Evolutionary conservation across 2,888 invertebrate species (phyloP).

Genomic region (Dichetophora obliterata): DNA sequence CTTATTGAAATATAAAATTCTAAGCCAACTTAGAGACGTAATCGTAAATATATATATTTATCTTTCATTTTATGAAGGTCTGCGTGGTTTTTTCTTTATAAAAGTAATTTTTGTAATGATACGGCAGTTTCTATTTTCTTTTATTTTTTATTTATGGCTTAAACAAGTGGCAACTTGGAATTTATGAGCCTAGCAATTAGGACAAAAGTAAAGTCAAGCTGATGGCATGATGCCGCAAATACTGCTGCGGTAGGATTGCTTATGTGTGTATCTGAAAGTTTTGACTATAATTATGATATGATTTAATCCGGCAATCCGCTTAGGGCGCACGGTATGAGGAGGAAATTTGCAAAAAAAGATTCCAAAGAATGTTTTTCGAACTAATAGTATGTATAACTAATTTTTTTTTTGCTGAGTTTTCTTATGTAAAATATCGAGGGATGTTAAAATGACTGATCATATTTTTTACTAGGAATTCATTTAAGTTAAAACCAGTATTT

Average conservation of each 20-base stretch:
- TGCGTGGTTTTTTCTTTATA: neutral
- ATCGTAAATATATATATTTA: neutral
- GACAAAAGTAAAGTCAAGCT: neutral
- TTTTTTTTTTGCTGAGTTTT: too few species aligned
- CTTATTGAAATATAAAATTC: neutral
- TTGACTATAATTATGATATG: neutral
- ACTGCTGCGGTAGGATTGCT: neutral
- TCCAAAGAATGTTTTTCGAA: too few species aligned
- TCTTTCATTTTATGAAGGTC: neutral
- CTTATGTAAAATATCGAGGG: too few species aligned
- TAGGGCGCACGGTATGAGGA: too few species aligned
- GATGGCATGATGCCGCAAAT: neutral
- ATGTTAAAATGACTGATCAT: too few species aligned
- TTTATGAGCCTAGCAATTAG: constrained; percentile 1
- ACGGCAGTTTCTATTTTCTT: neutral
- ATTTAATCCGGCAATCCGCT: too few species aligned
- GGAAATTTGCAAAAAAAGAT: too few species aligned
- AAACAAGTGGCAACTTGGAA: neutral
- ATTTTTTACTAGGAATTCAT: too few species aligned
- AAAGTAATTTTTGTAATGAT: neutral
- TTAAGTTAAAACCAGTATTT: too few species aligned
- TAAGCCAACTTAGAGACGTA: too few species aligned
- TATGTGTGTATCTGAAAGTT: neutral
- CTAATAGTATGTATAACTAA: too few species aligned
- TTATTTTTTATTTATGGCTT: neutral